Evolutionary conservation across 1,140 invertebrate species (phyloP).

Genomic region (Elymnias hypermnestra): DNA sequence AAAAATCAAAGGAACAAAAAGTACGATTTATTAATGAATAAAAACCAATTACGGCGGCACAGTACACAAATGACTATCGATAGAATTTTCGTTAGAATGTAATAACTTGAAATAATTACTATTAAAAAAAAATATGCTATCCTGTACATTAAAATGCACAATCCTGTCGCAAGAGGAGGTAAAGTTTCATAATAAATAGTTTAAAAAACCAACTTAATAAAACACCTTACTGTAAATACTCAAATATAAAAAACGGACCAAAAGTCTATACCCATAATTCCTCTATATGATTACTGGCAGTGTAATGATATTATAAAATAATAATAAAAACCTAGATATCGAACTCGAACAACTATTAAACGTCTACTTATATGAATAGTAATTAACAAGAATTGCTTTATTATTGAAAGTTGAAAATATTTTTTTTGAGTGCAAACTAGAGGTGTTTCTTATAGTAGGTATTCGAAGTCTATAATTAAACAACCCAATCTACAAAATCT

Average conservation of each 20-base stretch:
- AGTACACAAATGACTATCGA: background rate
- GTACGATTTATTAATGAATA: no score
- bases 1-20: no score
- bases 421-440: constrained; percentile 62
- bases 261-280: constrained; percentile 53
- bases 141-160: constrained; percentile 26
- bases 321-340: constrained; percentile 40
- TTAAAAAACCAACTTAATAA: constrained; percentile 62
- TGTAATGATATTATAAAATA: constrained; percentile 61
- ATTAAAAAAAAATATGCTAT: constrained; percentile 22
- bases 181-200: constrained; percentile 51
- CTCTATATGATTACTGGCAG: constrained; percentile 72
- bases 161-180: constrained; percentile 27
- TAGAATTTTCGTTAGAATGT: no score
- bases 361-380: constrained; percentile 67
- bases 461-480: constrained; percentile 62
- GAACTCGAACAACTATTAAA: constrained; percentile 49
- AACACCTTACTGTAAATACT: constrained; percentile 58
- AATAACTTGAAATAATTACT: no score
- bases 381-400: constrained; percentile 73
- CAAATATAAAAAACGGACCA: constrained; percentile 70
- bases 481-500: constrained; percentile 69
- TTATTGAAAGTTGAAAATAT: constrained; percentile 58
- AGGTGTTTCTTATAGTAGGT: constrained; percentile 66
- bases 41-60: no score